Evolutionary conservation across 2,113 vertebrate species (phyloP).

Genomic region (Antechinus flavipes): DNA sequence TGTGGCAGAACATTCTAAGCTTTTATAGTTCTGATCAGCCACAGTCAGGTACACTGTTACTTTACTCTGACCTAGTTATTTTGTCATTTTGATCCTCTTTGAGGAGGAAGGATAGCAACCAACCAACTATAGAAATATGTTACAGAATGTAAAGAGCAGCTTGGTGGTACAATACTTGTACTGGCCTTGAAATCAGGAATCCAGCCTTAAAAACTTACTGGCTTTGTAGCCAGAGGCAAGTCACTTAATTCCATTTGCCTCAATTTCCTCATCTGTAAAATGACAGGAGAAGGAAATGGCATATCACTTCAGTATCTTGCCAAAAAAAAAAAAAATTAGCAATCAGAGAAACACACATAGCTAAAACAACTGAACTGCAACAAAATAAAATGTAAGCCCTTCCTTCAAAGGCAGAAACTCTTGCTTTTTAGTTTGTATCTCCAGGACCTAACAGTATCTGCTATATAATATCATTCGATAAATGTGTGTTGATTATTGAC

Average conservation of each 20-base stretch:
- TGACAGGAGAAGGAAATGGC: neutral
- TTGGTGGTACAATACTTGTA: neutral
- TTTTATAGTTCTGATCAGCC: no score
- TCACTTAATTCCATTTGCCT: neutral
- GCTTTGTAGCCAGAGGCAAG: neutral
- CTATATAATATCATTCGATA: neutral
- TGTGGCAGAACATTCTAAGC: no score
- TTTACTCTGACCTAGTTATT: no score
- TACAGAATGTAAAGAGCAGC: no score
- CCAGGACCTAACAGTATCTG: neutral
- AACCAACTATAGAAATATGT: no score
- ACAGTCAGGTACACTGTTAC: no score
- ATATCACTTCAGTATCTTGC: neutral
- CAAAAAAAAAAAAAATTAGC: neutral
- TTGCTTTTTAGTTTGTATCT: neutral
- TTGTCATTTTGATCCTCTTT: no score
- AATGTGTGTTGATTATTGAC: neutral
- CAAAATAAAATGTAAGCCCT: neutral
- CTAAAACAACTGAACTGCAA: neutral
- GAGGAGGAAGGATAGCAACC: no score
- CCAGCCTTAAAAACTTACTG: neutral
- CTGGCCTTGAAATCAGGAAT: neutral
- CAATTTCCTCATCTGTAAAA: neutral
- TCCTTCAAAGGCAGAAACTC: neutral
- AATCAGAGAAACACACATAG: neutral